Conservation (phyloP, 2,113 vertebrate genomes). For the Lasiurus cinereus region DNA sequence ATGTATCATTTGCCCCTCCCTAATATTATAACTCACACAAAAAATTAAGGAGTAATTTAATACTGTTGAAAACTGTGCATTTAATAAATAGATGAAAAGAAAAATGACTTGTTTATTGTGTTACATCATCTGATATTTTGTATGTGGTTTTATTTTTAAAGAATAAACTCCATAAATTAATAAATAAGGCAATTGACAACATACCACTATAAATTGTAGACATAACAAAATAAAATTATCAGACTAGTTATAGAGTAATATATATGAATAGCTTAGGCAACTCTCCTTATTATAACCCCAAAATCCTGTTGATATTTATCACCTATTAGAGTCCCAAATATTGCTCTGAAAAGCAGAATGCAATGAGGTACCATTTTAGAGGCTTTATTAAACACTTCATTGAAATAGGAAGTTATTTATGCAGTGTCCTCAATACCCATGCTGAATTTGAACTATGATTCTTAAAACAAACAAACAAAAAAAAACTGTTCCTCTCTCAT, state of each 20-base stretch:
- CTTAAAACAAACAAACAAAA: neutral
- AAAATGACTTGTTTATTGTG: neutral
- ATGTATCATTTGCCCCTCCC: neutral
- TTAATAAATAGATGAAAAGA: neutral
- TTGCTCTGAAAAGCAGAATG: slow-evolving; percentile 68
- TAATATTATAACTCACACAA: neutral
- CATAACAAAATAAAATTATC: neutral
- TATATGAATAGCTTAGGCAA: slow-evolving; percentile 25
- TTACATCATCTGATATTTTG: neutral
- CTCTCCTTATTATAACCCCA: slow-evolving; percentile 1
- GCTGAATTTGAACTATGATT: slow-evolving; percentile 65
- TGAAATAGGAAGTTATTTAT: slow-evolving; percentile 69
- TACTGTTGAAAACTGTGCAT: slow-evolving; percentile 7
- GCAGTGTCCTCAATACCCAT: neutral
- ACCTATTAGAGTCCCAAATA: slow-evolving; percentile 62
- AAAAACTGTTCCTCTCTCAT: neutral
- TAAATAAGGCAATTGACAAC: slow-evolving; percentile 10
- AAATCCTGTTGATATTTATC: slow-evolving; percentile 52
- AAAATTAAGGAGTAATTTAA: slow-evolving; percentile 41
- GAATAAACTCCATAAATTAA: neutral
- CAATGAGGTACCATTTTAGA: slow-evolving; percentile 62
- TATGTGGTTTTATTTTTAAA: neutral
- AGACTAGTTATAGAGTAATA: neutral
- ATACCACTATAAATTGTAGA: neutral
- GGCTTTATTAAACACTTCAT: slow-evolving; percentile 67